Percentiles rank a stretch among this genome's conserved stretches.
phyloP scores from a whole-genome alignment of 2,888 invertebrate genomes.

The Oconnorella tubifera region DNA sequence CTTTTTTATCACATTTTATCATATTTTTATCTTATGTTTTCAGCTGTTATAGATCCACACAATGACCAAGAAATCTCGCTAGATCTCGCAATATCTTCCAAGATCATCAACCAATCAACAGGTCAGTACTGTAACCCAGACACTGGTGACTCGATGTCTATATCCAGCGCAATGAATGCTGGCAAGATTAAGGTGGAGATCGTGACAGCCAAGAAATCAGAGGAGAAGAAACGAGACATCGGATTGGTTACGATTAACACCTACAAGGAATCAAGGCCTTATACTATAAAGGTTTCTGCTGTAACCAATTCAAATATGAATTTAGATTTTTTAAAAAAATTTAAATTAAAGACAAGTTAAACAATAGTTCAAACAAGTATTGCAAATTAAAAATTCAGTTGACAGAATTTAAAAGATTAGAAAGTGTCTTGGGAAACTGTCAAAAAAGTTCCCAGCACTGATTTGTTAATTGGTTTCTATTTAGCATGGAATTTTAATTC shows the following conservation, averaged over 20 bases:
- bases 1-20: too few relatives aligned
- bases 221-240: slow-evolving; percentile 48
- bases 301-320: too few relatives aligned
- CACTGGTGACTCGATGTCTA: slow-evolving; percentile 35
- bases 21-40: too few relatives aligned
- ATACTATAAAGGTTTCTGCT: slow-evolving; percentile 33
- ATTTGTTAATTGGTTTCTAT: too few relatives aligned
- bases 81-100: slow-evolving; percentile 28
- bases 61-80: slow-evolving; percentile 31
- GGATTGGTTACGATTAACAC: slow-evolving; percentile 52
- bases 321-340: too few relatives aligned
- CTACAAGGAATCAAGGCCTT: slow-evolving; percentile 43
- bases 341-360: too few relatives aligned
- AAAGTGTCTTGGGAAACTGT: too few relatives aligned
- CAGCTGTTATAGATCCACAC: slow-evolving; percentile 28
- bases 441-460: too few relatives aligned
- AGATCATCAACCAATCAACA: slow-evolving; percentile 30
- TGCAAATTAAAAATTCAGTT: too few relatives aligned
- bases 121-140: slow-evolving; percentile 32
- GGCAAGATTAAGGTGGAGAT: slow-evolving; percentile 45
- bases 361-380: too few relatives aligned
- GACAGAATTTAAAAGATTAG: too few relatives aligned
- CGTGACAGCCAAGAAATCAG: slow-evolving; percentile 45
- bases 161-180: slow-evolving; percentile 49
- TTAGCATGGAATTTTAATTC: too few relatives aligned